phyloP scores from a whole-genome alignment of 2,113 vertebrate genomes.

The Seriola quinqueradiata region DNA sequence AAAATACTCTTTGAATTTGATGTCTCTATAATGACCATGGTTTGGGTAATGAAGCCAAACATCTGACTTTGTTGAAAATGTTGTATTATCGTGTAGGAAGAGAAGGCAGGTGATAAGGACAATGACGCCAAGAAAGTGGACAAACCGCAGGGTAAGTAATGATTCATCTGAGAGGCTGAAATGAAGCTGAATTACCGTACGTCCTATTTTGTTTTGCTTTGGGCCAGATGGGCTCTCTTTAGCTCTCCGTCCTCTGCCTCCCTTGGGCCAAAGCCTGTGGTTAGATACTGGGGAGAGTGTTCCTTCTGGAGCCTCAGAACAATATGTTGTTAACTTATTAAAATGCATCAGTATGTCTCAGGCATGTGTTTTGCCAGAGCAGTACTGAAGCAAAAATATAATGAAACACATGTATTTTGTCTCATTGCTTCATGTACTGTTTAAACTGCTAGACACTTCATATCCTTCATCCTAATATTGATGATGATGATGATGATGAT shows the following conservation, averaged over 20 bases:
- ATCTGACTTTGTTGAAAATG: slow-evolving; percentile 51
- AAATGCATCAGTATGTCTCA: no score
- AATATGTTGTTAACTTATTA: no score
- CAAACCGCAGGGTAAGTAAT: slow-evolving; percentile 71
- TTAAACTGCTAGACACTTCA: no score
- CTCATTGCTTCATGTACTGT: no score
- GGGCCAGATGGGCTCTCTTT: not conserved
- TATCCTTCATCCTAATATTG: no score
- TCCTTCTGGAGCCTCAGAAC: not conserved
- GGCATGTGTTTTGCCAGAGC: no score
- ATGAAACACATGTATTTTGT: no score
- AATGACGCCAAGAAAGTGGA: slow-evolving; percentile 73
- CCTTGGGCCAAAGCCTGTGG: not conserved
- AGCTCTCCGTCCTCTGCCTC: not conserved
- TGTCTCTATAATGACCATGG: slow-evolving; percentile 17
- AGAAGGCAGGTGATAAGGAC: slow-evolving; percentile 69
- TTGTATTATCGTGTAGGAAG: slow-evolving; percentile 66
- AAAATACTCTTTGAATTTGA: slow-evolving; percentile 42
- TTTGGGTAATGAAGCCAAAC: slow-evolving; percentile 34
- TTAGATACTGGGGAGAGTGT: not conserved
- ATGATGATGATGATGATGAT: no score
- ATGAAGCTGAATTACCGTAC: not conserved
- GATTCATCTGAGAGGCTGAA: slow-evolving; percentile 12
- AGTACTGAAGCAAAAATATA: no score
- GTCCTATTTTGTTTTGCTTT: not conserved